Evolutionary conservation across 1,140 invertebrate genomes (phyloP).

Genomic region (Drosophila mauritiana): DNA sequence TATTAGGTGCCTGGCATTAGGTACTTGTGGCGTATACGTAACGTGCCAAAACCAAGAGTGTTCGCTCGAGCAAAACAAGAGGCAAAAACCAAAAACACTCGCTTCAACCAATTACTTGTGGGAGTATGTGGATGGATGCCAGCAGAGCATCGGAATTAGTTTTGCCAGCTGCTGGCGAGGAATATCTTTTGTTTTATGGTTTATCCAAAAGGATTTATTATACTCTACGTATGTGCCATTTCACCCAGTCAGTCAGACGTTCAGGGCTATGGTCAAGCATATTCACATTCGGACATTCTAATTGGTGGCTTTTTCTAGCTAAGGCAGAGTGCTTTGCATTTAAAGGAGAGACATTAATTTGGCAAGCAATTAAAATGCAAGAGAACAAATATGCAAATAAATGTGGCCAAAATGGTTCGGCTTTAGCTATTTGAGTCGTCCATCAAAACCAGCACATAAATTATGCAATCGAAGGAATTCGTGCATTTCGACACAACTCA

Average conservation of each 20-base stretch:
- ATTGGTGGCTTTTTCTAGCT: conserved; percentile 53
- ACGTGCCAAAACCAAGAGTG: conserved; percentile 53
- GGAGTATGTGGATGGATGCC: conserved; percentile 13
- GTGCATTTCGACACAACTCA: neutral
- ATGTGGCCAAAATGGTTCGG: conserved; percentile 30
- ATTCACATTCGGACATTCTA: conserved; percentile 24
- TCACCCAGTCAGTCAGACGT: conserved; percentile 3
- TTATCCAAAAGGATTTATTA: conserved; percentile 48
- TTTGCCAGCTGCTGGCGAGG: conserved; percentile 19
- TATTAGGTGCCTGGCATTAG: conserved; percentile 23
- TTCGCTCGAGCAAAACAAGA: conserved; percentile 32
- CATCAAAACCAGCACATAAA: conserved; percentile 24
- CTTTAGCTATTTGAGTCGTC: neutral
- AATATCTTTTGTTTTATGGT: conserved; percentile 53
- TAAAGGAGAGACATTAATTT: conserved; percentile 57
- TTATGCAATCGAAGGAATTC: conserved; percentile 38
- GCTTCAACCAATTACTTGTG: conserved; percentile 47
- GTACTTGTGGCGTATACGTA: conserved; percentile 67
- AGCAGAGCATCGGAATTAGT: conserved; percentile 44
- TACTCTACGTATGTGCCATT: conserved; percentile 19
- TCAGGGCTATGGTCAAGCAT: neutral
- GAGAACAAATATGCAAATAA: conserved; percentile 51
- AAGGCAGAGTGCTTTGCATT: conserved; percentile 29
- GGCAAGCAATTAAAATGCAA: conserved; percentile 63
- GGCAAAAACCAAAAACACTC: conserved; percentile 19